A percentile compares a stretch with the other conserved stretches of the same genome.
phyloP scores from a whole-genome alignment of 64 coral and sea anemone genomes.

The Cladopsammia gracilis region DNA sequence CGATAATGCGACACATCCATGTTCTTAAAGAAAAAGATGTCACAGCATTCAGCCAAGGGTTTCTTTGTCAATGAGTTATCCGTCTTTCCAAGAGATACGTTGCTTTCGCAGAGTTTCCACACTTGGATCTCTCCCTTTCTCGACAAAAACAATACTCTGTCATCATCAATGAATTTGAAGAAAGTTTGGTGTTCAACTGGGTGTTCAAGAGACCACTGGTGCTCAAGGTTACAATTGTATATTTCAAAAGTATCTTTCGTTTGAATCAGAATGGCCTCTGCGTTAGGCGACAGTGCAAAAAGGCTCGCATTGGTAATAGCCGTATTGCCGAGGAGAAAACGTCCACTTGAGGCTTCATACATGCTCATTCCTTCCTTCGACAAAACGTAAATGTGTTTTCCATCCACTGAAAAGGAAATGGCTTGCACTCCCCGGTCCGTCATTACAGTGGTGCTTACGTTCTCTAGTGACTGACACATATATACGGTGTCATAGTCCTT shows the following conservation, averaged over 20 bases:
- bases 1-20: neutral
- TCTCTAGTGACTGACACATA: constrained; percentile 42
- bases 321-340: neutral
- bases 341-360: constrained; percentile 53
- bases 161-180: constrained; percentile 40
- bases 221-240: constrained; percentile 46
- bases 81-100: neutral
- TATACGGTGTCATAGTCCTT: constrained; percentile 39
- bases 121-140: constrained; percentile 45
- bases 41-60: constrained; percentile 45
- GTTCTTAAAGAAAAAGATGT: constrained; percentile 21
- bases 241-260: constrained; percentile 11
- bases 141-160: constrained; percentile 57
- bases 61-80: neutral
- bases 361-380: constrained; percentile 43
- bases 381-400: constrained; percentile 53
- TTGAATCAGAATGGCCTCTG: constrained; percentile 33
- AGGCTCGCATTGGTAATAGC: neutral
- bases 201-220: constrained; percentile 19
- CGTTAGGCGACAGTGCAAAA: constrained; percentile 37
- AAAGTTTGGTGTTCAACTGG: constrained; percentile 39
- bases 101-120: constrained; percentile 41
- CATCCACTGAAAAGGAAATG: constrained; percentile 57
- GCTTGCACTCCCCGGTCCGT: constrained; percentile 22
- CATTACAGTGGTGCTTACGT: neutral